Evolutionary conservation across 2,888 invertebrate species (phyloP), one percentile per base, ranked within the genome.

Genomic region (Endotricha flammealis): DNA sequence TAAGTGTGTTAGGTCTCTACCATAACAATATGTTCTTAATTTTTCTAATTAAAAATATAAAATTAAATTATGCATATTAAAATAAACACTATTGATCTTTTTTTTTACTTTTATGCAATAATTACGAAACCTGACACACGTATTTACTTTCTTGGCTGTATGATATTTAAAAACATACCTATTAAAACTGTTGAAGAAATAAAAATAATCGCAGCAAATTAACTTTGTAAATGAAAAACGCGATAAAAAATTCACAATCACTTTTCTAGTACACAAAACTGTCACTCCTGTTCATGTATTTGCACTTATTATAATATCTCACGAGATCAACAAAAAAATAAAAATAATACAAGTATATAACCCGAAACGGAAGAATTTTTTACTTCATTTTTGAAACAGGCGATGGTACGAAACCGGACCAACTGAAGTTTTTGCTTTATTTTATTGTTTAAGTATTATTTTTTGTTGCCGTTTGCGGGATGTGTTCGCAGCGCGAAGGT

Each of bases 401-500:
- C 65, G 50, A 55, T 46, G 52, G 54, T 61, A 55, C 53, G 39
- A 69, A 75, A 80, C 78, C 80, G 76, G 76, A 61, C 64, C 50
- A 53, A 41, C 42, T 47, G 41, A 46, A 66, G 71, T 68, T 75
- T 63, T 66, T 53, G 53, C 72, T 71, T 73, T 72, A 64, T 59
- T 69, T 57, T 62, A 57, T 51, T 62, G 51, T 53, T 43, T 62
- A 57, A 53, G n/a, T n/a, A n/a, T n/a, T n/a, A n/a, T n/a, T n/a
- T n/a, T 63, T 64, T 54, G 46, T 57, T 60, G 67, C 55, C 48
- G 42, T 53, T 65, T 65, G 53, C 61, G 55, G 61, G 62, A 60
- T 70, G 66, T 67, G 64, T 51, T 64, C 64, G 53, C 72, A 50
- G 46, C 60, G 47, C 72, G 65, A 63, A 58, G 58, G 61, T 64